Percentiles rank a stretch among this genome's conserved stretches.
Conservation (phyloP, 2,888 invertebrate species). For the Lithosia quadra region DNA sequence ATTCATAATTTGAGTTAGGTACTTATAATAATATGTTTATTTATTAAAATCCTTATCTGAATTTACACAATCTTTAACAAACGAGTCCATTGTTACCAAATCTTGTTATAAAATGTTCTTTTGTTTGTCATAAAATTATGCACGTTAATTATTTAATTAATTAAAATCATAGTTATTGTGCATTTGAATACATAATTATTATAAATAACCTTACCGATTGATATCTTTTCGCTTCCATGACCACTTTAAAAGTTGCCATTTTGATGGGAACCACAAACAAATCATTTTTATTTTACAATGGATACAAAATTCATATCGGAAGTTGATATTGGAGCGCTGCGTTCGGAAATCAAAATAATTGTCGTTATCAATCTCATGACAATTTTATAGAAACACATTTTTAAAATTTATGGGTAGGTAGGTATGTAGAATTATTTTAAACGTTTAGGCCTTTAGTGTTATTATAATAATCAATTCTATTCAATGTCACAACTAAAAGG, state of each 20-base stretch:
- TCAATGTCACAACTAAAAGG: background rate
- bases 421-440: slow-evolving; percentile 9
- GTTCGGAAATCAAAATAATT: slow-evolving; percentile 38
- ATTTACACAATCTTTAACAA: background rate
- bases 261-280: slow-evolving; percentile 39
- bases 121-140: slow-evolving; percentile 21
- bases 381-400: slow-evolving; percentile 17
- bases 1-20: background rate
- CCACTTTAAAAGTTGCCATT: slow-evolving; percentile 20
- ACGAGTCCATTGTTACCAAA: slow-evolving; percentile 14
- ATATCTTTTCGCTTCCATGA: slow-evolving; percentile 45
- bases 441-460: slow-evolving; percentile 1
- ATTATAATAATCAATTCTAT: background rate
- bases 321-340: slow-evolving; percentile 25
- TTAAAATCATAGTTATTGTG: slow-evolving; percentile 21
- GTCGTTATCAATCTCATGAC: slow-evolving; percentile 26
- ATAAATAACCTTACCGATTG: slow-evolving; percentile 34
- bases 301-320: no score
- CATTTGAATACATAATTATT: slow-evolving; percentile 31
- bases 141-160: slow-evolving; percentile 20
- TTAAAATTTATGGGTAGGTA: background rate
- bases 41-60: background rate
- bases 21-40: background rate
- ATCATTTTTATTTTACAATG: slow-evolving; percentile 26
- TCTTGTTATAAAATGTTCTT: slow-evolving; percentile 6